Conservation (phyloP, 1,140 invertebrate species). For the Aethina tumida region DNA sequence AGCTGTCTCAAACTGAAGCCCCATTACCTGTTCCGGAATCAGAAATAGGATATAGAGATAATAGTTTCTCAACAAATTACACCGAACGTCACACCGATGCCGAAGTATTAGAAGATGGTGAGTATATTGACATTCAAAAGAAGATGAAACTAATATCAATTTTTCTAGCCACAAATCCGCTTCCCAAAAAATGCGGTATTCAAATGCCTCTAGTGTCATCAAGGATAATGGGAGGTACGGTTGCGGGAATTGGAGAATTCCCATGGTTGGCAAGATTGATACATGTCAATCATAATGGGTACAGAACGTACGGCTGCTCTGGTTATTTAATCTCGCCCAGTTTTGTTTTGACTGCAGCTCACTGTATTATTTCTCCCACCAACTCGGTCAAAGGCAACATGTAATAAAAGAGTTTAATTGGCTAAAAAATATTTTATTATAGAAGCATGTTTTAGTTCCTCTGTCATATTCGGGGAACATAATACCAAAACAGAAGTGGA, state of each 20-base stretch:
- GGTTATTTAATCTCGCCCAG: constrained; percentile 39
- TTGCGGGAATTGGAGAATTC: constrained; percentile 42
- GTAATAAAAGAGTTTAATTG: too few relatives aligned
- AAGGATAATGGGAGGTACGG: constrained; percentile 29
- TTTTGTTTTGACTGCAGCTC: constrained; percentile 46
- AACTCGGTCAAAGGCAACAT: constrained; percentile 11
- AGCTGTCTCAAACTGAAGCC: too few relatives aligned
- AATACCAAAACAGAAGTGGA: constrained; percentile 38
- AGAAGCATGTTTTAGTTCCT: constrained; percentile 23
- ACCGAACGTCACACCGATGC: too few relatives aligned
- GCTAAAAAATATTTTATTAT: too few relatives aligned
- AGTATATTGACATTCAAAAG: not conserved
- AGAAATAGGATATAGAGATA: too few relatives aligned
- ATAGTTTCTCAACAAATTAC: too few relatives aligned
- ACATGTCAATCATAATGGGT: constrained; percentile 20
- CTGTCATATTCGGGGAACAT: constrained; percentile 44
- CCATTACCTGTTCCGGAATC: too few relatives aligned
- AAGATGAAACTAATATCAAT: not conserved
- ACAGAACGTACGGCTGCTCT: constrained; percentile 36
- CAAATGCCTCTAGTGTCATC: constrained; percentile 20
- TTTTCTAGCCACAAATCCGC: constrained; percentile 3
- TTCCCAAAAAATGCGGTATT: constrained; percentile 27
- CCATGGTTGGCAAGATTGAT: constrained; percentile 36
- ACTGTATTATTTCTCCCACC: constrained; percentile 35
- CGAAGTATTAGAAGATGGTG: too few relatives aligned